These are phyloP conservation scores for Hecatera dysodea DNA, from an alignment of 2,888 invertebrate species.

Conservation along the genomic window DNA sequence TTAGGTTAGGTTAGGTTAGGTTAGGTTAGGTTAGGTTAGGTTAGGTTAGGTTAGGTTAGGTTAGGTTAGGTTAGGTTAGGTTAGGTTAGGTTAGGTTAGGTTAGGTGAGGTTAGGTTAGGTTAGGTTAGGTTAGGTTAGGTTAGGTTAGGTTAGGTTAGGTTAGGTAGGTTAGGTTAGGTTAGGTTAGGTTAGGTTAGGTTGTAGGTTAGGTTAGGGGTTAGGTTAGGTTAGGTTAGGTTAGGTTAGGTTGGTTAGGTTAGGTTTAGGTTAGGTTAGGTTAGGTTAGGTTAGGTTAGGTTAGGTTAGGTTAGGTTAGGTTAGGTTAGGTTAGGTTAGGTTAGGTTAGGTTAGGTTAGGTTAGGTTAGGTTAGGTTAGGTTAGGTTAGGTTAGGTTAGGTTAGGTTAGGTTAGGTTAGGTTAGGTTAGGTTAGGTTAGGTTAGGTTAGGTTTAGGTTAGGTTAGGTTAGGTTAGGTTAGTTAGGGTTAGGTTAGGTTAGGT, in stretches of 20 bases:
- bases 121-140: neutral
- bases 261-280: too few relatives aligned
- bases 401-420: slow-evolving; percentile 45
- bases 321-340: too few relatives aligned
- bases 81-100: neutral
- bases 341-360: too few relatives aligned
- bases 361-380: too few relatives aligned
- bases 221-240: neutral
- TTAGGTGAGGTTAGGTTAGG: neutral
- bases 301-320: too few relatives aligned
- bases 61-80: neutral
- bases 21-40: slow-evolving; percentile 1
- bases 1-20: slow-evolving; percentile 1
- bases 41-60: slow-evolving; percentile 1
- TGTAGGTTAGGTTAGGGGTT: neutral
- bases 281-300: too few relatives aligned
- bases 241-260: too few relatives aligned
- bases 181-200: neutral
- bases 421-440: slow-evolving; percentile 51
- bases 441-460: slow-evolving; percentile 57
- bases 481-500: slow-evolving; percentile 37
- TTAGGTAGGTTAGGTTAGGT: slow-evolving; percentile 1
- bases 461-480: slow-evolving; percentile 62
- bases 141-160: slow-evolving; percentile 1
- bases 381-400: slow-evolving; percentile 3